These are phyloP conservation scores for Nomada goodeniana DNA, from an alignment of 2,888 invertebrate genomes.

Conservation along the genomic window DNA sequence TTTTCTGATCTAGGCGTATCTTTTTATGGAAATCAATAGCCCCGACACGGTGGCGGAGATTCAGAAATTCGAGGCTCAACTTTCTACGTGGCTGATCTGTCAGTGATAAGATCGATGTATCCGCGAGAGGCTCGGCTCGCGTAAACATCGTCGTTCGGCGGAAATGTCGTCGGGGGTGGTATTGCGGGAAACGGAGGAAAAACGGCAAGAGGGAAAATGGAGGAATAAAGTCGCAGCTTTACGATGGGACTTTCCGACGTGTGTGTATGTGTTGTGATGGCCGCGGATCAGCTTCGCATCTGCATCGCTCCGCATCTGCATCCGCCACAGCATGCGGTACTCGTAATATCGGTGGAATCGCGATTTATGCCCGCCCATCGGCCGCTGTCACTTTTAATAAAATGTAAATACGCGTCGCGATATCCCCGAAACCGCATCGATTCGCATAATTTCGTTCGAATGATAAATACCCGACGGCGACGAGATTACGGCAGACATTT, in stretches of 20 bases:
- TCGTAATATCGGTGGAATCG: slow-evolving; percentile 65
- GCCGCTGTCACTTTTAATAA: slow-evolving; percentile 69
- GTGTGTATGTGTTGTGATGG: slow-evolving; percentile 33
- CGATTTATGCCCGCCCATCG: slow-evolving; percentile 66
- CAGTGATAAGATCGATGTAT: slow-evolving; percentile 47
- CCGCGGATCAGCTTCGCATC: slow-evolving; percentile 51
- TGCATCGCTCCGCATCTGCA: slow-evolving; percentile 56
- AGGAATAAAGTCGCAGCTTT: slow-evolving; percentile 64
- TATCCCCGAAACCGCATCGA: slow-evolving; percentile 51
- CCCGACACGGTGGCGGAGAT: background rate
- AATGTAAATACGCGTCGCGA: slow-evolving; percentile 68
- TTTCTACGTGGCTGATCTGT: slow-evolving; percentile 42
- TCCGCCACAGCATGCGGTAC: slow-evolving; percentile 43
- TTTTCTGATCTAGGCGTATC: background rate
- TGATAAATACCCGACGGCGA: slow-evolving; percentile 20
- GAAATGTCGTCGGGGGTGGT: background rate
- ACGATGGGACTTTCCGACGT: slow-evolving; percentile 46
- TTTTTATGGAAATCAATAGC: background rate
- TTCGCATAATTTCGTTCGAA: slow-evolving; percentile 52
- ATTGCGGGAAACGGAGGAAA: slow-evolving; percentile 12
- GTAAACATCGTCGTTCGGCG: slow-evolving; percentile 51
- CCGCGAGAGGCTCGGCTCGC: slow-evolving; percentile 6
- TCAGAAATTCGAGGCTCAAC: slow-evolving; percentile 31
- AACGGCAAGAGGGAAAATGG: slow-evolving; percentile 42
- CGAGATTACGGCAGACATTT: background rate